Percentiles rank a stretch among this genome's conserved stretches.
These are phyloP conservation scores for Oceanites oceanicus DNA, from an alignment of 2,113 vertebrate genomes.

Conservation along the genomic window DNA sequence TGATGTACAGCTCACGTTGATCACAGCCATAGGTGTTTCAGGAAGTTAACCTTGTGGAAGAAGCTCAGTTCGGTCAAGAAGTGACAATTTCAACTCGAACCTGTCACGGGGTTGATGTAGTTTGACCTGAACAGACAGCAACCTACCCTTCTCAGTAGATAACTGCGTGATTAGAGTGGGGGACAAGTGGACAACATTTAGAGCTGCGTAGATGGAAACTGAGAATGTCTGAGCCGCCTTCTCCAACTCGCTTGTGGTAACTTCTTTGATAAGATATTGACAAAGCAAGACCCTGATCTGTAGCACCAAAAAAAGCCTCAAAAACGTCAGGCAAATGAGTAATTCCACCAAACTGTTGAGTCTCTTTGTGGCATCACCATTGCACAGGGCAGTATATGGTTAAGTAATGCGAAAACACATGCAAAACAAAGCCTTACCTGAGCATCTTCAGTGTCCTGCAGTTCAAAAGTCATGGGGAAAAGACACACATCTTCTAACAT, in stretches of 20 bases:
- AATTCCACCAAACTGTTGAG: not conserved
- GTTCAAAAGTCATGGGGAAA: not conserved
- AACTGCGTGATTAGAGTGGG: not conserved
- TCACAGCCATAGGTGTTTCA: not conserved
- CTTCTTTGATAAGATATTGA: not conserved
- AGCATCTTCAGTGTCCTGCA: not conserved
- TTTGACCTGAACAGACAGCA: not conserved
- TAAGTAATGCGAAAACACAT: not conserved
- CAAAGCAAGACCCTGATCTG: not conserved
- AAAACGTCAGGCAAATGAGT: not conserved
- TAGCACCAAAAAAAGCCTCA: not conserved
- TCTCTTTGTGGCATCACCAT: not conserved
- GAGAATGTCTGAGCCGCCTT: not conserved
- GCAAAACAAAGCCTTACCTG: not conserved
- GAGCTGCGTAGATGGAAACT: not conserved
- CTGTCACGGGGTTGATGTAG: rapidly evolving
- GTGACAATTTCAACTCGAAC: not conserved
- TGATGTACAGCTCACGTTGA: rapidly evolving
- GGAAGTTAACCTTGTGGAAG: not conserved
- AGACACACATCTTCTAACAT: not conserved
- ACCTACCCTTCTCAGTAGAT: not conserved
- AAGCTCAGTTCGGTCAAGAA: not conserved
- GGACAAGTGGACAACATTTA: not conserved
- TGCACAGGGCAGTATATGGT: not conserved
- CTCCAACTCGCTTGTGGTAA: not conserved